Percentiles rank a stretch among this genome's conserved stretches.
These are phyloP conservation scores for Bibio marci DNA, from an alignment of 2,888 invertebrate genomes.

Conservation along the genomic window DNA sequence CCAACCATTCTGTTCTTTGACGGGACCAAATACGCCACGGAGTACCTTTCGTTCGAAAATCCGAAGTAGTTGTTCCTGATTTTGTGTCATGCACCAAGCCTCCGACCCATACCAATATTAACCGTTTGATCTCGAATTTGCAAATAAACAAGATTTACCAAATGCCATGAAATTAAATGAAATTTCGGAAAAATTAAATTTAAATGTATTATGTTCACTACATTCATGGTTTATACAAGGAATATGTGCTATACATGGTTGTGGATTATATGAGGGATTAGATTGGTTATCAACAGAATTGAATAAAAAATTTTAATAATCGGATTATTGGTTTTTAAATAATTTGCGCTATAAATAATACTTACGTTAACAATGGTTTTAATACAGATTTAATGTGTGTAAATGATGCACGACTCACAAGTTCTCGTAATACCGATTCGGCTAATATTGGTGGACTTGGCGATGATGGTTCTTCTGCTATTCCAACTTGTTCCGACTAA, in stretches of 20 bases:
- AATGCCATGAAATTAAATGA: constrained; percentile 99
- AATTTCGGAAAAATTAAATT: constrained; percentile 96
- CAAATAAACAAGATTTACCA: constrained; percentile 99
- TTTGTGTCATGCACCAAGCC: constrained; percentile 97
- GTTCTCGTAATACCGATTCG: constrained; percentile 85
- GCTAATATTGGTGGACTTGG: constrained; percentile 65
- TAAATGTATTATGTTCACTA: constrained; percentile 94
- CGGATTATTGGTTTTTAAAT: not conserved
- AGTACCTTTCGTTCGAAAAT: constrained; percentile 98
- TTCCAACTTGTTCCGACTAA: constrained; percentile 6
- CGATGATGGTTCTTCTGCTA: constrained; percentile 26
- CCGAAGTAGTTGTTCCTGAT: constrained; percentile 99
- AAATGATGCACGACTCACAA: constrained; percentile 89
- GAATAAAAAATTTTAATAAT: constrained; percentile 50
- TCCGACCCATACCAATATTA: constrained; percentile 97
- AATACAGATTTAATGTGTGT: constrained; percentile 84
- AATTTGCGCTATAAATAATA: constrained; percentile 5
- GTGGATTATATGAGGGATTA: constrained; percentile 96
- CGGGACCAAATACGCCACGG: constrained; percentile 97
- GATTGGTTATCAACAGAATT: constrained; percentile 99
- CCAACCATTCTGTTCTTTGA: no score
- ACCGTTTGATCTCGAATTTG: constrained; percentile 99
- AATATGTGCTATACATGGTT: constrained; percentile 97
- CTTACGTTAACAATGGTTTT: constrained; percentile 68
- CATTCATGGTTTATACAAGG: constrained; percentile 93